Percentiles rank a stretch among this genome's conserved stretches.
Conservation (phyloP, 2,888 invertebrate genomes). For the Drosophila affinis region DNA sequence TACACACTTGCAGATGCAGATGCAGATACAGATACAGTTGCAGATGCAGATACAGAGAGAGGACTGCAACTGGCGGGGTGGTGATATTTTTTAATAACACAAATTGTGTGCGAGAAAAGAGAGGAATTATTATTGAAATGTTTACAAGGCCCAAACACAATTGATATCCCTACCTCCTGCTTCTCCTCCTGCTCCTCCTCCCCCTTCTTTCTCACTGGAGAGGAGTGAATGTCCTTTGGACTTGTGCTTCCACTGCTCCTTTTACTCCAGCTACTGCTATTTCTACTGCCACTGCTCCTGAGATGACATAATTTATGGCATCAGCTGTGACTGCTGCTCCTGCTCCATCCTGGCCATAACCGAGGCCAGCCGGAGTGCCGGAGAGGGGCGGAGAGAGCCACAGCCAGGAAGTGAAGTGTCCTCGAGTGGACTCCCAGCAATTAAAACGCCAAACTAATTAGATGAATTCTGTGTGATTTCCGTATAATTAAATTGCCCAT, state of each 20-base stretch:
- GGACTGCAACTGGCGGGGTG: constrained; percentile 4
- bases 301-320: constrained; percentile 53
- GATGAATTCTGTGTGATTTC: constrained; percentile 80
- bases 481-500: constrained; percentile 80
- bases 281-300: neutral
- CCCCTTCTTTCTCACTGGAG: neutral
- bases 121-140: constrained; percentile 47
- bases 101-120: constrained; percentile 13
- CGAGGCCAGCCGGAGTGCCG: constrained; percentile 10
- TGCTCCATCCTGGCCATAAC: constrained; percentile 8
- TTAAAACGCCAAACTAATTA: constrained; percentile 78
- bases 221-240: constrained; percentile 14
- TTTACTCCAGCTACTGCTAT: neutral
- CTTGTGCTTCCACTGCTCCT: neutral
- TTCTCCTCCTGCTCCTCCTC: neutral
- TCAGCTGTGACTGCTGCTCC: neutral
- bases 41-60: constrained; percentile 5
- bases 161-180: constrained; percentile 19
- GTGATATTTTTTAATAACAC: constrained; percentile 44
- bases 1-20: neutral
- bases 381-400: neutral
- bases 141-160: constrained; percentile 42
- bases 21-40: neutral
- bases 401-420: constrained; percentile 30
- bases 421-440: constrained; percentile 62